Conservation (phyloP, 1,140 invertebrate genomes). For the Bombus vancouverensis region DNA sequence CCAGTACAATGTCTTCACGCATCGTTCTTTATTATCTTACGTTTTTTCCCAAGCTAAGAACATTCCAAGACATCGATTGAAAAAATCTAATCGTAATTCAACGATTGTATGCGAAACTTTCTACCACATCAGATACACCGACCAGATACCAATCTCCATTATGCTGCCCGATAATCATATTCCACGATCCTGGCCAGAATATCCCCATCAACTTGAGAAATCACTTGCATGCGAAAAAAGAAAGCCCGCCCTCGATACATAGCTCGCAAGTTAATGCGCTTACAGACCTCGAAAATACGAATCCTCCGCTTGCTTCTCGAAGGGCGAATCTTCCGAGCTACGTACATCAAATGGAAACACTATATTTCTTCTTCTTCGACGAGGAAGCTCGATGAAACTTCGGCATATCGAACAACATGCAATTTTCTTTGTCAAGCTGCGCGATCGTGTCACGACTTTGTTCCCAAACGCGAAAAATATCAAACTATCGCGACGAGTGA, state of each 20-base stretch:
- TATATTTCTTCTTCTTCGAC: background rate
- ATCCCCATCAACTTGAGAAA: background rate
- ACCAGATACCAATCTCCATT: background rate
- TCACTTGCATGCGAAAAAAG: background rate
- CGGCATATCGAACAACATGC: background rate
- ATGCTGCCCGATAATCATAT: background rate
- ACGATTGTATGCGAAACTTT: too few species aligned
- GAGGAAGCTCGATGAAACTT: background rate
- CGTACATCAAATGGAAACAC: background rate
- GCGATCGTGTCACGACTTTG: constrained; percentile 8
- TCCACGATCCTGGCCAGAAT: background rate
- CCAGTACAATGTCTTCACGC: too few species aligned
- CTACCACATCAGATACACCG: too few species aligned
- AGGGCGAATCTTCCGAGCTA: background rate
- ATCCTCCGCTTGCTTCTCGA: background rate
- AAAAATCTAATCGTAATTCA: too few species aligned
- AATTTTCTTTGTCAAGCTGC: background rate
- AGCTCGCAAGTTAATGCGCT: background rate
- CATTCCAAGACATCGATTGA: background rate
- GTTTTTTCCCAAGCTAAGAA: background rate
- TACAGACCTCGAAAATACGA: background rate
- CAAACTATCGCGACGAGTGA: background rate
- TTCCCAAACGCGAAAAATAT: constrained; percentile 14
- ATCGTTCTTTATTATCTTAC: background rate
- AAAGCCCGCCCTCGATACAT: background rate